Conservation (phyloP, 2,113 vertebrate genomes). For the Xiphias gladius region DNA sequence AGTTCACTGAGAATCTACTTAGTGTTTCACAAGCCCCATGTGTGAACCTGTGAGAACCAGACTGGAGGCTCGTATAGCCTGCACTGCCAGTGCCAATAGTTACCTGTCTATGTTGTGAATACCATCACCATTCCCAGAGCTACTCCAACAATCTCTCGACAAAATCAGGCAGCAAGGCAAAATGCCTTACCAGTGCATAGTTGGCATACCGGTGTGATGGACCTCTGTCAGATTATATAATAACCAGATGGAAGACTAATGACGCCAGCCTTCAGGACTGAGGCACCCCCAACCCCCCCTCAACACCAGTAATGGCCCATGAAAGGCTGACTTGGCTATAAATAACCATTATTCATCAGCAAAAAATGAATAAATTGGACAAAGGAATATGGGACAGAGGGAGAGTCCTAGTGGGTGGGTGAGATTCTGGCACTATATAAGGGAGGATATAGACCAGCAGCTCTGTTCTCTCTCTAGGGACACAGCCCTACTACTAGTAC, state of each 20-base stretch:
- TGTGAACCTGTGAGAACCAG: slow-evolving; percentile 26
- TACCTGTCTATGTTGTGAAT: slow-evolving; percentile 54
- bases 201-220: slow-evolving; percentile 60
- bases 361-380: slow-evolving; percentile 60
- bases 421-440: slow-evolving; percentile 17
- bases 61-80: slow-evolving; percentile 11
- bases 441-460: neutral
- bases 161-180: slow-evolving; percentile 39
- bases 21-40: slow-evolving; percentile 11
- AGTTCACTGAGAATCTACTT: slow-evolving; percentile 35
- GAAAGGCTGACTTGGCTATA: slow-evolving; percentile 55
- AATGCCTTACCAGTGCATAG: slow-evolving; percentile 51
- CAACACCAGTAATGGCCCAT: slow-evolving; percentile 29
- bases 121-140: slow-evolving; percentile 39
- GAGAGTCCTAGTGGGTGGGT: slow-evolving; percentile 22
- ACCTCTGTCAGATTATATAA: slow-evolving; percentile 54
- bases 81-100: slow-evolving; percentile 27
- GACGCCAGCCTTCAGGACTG: slow-evolving; percentile 11
- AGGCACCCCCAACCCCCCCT: slow-evolving; percentile 8
- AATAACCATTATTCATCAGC: slow-evolving; percentile 58
- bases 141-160: slow-evolving; percentile 47
- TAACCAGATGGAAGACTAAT: slow-evolving; percentile 63
- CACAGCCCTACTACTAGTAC: neutral
- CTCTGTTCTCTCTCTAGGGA: neutral
- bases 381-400: slow-evolving; percentile 11